Evolutionary conservation across 2,797 vertebrate genomes (phyloP).

Genomic region (Sparus aurata): DNA sequence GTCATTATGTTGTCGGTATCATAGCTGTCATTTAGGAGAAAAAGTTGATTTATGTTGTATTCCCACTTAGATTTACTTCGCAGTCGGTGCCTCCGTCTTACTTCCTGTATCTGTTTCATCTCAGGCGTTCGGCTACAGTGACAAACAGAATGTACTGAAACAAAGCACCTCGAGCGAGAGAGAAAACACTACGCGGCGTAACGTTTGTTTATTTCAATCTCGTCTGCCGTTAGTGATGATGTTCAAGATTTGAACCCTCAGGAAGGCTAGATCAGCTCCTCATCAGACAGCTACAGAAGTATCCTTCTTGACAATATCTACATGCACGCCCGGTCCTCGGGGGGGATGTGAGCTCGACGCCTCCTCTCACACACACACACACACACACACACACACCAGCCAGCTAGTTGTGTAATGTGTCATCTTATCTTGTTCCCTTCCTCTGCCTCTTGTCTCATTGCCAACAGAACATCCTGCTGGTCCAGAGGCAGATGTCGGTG

Average conservation of each 20-base stretch:
- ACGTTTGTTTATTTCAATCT: conserved; percentile 19
- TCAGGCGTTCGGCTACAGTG: background rate
- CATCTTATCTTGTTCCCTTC: conserved; percentile 1
- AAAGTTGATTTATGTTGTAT: no score
- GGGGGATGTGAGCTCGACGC: conserved; percentile 4
- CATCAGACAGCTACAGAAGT: conserved; percentile 10
- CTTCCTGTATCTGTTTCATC: conserved; percentile 19
- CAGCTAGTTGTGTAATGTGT: background rate
- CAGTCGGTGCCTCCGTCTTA: background rate
- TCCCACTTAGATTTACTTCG: background rate
- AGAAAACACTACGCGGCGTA: background rate
- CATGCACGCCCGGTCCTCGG: background rate
- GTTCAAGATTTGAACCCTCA: background rate
- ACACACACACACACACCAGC: background rate
- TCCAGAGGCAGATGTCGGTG: conserved; percentile 94
- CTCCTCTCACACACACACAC: conserved; percentile 2
- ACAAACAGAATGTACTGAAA: background rate
- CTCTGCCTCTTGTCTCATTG: conserved; percentile 30
- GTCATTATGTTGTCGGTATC: background rate
- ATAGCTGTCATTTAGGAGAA: background rate
- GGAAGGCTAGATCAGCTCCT: conserved; percentile 6
- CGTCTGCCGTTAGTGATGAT: conserved; percentile 2
- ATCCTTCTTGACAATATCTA: conserved; percentile 14
- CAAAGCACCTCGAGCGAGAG: background rate
- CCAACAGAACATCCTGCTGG: conserved; percentile 93